Evolutionary conservation across 2,797 vertebrate species (phyloP).

Genomic region (Danio aesculapii): DNA sequence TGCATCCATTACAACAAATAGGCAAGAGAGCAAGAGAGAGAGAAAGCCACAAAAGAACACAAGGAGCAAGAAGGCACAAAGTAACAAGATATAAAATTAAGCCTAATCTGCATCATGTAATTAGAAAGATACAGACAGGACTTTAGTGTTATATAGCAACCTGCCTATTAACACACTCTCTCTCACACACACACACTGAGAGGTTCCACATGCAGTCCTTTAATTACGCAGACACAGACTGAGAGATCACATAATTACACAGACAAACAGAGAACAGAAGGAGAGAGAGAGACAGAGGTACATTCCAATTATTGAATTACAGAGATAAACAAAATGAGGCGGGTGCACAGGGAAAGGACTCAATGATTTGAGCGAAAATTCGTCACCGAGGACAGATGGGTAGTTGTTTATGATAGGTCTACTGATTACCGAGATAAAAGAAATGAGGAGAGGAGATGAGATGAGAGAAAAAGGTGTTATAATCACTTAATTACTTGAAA

Average conservation of each 20-base stretch:
- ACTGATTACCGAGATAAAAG: constrained; percentile 44
- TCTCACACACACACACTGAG: constrained; percentile 1
- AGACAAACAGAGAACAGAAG: constrained; percentile 45
- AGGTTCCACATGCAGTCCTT: constrained; percentile 1
- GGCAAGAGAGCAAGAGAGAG: constrained; percentile 32
- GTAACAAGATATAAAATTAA: constrained; percentile 18
- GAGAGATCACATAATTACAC: constrained; percentile 56
- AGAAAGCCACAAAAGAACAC: not conserved
- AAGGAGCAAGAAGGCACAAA: constrained; percentile 7
- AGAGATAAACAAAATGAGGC: constrained; percentile 44
- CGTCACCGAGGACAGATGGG: constrained; percentile 22
- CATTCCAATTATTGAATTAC: constrained; percentile 59
- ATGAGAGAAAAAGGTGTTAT: constrained; percentile 12
- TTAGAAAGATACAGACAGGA: constrained; percentile 30
- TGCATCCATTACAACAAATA: constrained; percentile 38
- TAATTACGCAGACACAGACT: constrained; percentile 36
- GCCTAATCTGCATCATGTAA: constrained; percentile 28
- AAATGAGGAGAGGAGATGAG: constrained; percentile 7
- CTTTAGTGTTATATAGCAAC: constrained; percentile 24
- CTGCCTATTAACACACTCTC: constrained; percentile 13
- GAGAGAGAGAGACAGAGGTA: constrained; percentile 49
- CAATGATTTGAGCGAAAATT: constrained; percentile 12
- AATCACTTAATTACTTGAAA: constrained; percentile 44
- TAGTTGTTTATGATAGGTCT: constrained; percentile 4
- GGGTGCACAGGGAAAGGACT: constrained; percentile 9